Evolutionary conservation across 2,113 vertebrate species (phyloP), one percentile per base, ranked within the genome.

Genomic region (Alligator sinensis): DNA sequence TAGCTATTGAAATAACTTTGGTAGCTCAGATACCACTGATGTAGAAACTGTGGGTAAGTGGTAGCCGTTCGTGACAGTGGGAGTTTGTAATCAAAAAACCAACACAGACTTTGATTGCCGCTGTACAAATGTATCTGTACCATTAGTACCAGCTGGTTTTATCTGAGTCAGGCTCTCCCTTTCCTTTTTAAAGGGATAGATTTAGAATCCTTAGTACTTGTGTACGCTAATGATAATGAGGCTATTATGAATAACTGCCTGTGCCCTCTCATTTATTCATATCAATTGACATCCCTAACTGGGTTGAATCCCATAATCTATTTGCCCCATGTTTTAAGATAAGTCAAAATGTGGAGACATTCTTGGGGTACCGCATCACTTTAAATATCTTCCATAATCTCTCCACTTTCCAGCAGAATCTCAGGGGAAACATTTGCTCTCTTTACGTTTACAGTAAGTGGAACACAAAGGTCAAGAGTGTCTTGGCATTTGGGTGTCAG

Each of bases 401-500:
- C 82, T 92, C 61, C 34, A 75, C 87, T 94, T 95, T 89, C 85
- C 90, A 84, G 86, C 96, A 89, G 86, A 91, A 64, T 93, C 85
- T 96, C 85, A 94, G 87, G 87, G 66, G 94, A 86, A 95, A 92
- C 82, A 94, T 93, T 93, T 87, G 91, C 91, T 93, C 94, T 78
- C 80, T 95, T 30, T 87, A 75, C 95, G 89, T 95, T 96, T 96
- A 91, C 89, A 96, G 87, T 97, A 95, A 96, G 89, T 92, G 89
- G 72, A 94, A 96, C 92, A 86, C 87, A 95, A 91, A 93, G 92
- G 91, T 92, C 95, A 94, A 94, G 94, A 92, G 72, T 74, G 14
- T 62, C 78, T 57, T 76, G 62, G 34, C 59, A 27, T 84, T 92
- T 78, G 59, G 80, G 62, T 94, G 94, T 95, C 94, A 96, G 66